phyloP scores from a whole-genome alignment of 2,888 invertebrate genomes.

The Danaus chrysippus region DNA sequence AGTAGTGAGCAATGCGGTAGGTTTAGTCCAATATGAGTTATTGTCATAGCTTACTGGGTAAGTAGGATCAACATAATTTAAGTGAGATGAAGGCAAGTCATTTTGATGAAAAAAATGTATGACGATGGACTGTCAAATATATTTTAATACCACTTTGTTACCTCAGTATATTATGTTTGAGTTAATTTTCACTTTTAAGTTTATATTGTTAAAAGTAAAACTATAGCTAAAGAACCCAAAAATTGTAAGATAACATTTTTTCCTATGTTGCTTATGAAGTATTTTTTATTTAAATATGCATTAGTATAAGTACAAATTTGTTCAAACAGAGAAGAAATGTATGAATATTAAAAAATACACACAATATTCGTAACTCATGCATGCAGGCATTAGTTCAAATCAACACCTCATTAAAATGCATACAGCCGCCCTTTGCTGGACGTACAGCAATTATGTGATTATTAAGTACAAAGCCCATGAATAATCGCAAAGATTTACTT shows the following conservation, averaged over 20 bases:
- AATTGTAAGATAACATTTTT: no score
- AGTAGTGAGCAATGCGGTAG: slow-evolving; percentile 32
- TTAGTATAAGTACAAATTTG: slow-evolving; percentile 3
- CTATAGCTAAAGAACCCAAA: no score
- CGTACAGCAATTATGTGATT: slow-evolving; percentile 61
- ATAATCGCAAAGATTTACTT: slow-evolving; percentile 14
- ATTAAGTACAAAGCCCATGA: slow-evolving; percentile 41
- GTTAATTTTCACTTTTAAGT: no score
- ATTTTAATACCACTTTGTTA: neutral
- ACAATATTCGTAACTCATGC: slow-evolving; percentile 42
- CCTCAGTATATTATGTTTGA: neutral
- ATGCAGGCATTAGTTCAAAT: slow-evolving; percentile 60
- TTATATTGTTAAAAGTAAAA: no score
- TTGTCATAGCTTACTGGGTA: slow-evolving; percentile 51
- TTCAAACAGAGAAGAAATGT: slow-evolving; percentile 37
- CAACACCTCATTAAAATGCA: slow-evolving; percentile 72
- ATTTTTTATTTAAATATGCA: no score
- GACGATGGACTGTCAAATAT: slow-evolving; percentile 18
- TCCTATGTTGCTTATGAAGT: no score
- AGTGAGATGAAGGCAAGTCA: slow-evolving; percentile 29
- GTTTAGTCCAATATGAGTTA: slow-evolving; percentile 46
- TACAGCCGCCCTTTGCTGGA: slow-evolving; percentile 57
- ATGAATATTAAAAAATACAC: neutral
- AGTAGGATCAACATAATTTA: slow-evolving; percentile 52
- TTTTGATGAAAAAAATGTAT: slow-evolving; percentile 17